Evolutionary conservation across 2,888 invertebrate species (phyloP).

Genomic region (Andrena bucephala): DNA sequence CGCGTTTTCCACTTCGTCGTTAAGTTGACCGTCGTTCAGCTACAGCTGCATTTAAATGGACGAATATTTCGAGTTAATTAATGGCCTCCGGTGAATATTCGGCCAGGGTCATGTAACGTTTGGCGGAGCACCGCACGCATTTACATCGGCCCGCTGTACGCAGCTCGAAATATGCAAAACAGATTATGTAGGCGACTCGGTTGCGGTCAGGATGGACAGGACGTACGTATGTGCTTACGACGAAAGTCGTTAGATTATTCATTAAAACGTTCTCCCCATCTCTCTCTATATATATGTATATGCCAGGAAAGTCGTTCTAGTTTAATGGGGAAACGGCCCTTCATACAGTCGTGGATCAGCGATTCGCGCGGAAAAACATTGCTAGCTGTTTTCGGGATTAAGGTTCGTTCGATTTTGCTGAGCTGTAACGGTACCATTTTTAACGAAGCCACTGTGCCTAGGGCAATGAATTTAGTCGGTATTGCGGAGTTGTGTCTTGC

Average conservation of each 20-base stretch:
- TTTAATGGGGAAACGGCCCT: constrained; percentile 4
- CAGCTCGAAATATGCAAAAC: constrained; percentile 79
- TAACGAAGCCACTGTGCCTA: too few species aligned
- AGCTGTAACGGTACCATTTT: too few species aligned
- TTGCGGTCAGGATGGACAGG: constrained; percentile 67
- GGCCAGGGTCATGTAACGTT: constrained; percentile 69
- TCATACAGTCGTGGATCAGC: constrained; percentile 14
- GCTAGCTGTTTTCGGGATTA: background rate
- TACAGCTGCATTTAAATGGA: constrained; percentile 66
- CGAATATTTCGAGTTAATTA: constrained; percentile 75
- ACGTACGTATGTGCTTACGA: constrained; percentile 49
- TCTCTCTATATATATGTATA: constrained; percentile 10
- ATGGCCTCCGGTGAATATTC: constrained; percentile 64
- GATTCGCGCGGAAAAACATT: background rate
- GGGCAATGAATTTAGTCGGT: too few species aligned
- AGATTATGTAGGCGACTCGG: constrained; percentile 79
- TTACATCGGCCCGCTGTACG: constrained; percentile 75
- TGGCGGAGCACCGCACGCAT: constrained; percentile 73
- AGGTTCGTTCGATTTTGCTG: background rate
- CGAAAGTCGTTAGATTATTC: constrained; percentile 74
- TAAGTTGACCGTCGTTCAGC: constrained; percentile 63
- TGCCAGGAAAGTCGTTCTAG: constrained; percentile 4
- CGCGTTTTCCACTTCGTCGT: constrained; percentile 54
- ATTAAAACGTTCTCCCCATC: constrained; percentile 66
- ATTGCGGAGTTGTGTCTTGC: too few species aligned